Conservation (phyloP, 2,888 invertebrate genomes). For the Plusia festucae region DNA sequence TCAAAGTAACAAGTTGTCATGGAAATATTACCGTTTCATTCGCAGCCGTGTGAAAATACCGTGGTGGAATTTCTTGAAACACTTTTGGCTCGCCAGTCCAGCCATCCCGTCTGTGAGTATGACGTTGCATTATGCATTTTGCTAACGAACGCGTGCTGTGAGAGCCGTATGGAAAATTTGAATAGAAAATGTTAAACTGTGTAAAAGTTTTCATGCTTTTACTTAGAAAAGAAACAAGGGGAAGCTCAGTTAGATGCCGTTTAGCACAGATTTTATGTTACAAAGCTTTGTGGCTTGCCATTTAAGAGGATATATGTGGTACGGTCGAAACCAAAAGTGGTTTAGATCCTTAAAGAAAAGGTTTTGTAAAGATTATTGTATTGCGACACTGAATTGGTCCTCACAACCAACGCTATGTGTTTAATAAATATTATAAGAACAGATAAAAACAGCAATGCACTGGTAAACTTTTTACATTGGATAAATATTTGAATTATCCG, state of each 20-base stretch:
- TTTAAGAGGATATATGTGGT: not conserved
- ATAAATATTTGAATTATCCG: too few relatives aligned
- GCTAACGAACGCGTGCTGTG: slow-evolving; percentile 83
- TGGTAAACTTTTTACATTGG: too few relatives aligned
- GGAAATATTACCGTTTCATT: slow-evolving; percentile 48
- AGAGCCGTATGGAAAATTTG: slow-evolving; percentile 75
- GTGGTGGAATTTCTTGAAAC: slow-evolving; percentile 69
- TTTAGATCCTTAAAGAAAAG: not conserved
- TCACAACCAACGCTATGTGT: too few relatives aligned
- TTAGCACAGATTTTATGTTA: slow-evolving; percentile 19
- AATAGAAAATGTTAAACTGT: slow-evolving; percentile 76
- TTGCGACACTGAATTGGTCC: too few relatives aligned
- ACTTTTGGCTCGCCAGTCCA: slow-evolving; percentile 69
- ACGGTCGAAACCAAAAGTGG: not conserved
- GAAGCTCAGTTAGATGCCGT: slow-evolving; percentile 31
- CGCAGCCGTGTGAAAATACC: slow-evolving; percentile 45
- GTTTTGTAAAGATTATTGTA: too few relatives aligned
- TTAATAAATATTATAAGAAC: too few relatives aligned
- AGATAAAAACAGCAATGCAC: too few relatives aligned
- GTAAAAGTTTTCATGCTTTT: slow-evolving; percentile 65
- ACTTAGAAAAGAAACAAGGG: slow-evolving; percentile 62
- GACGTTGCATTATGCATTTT: slow-evolving; percentile 85
- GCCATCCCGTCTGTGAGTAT: slow-evolving; percentile 61
- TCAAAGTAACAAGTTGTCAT: slow-evolving; percentile 38
- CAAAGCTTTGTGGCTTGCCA: slow-evolving; percentile 10